These are phyloP conservation scores for Salvelinus fontinalis DNA, from an alignment of 2,113 vertebrate genomes.

Conservation along the genomic window DNA sequence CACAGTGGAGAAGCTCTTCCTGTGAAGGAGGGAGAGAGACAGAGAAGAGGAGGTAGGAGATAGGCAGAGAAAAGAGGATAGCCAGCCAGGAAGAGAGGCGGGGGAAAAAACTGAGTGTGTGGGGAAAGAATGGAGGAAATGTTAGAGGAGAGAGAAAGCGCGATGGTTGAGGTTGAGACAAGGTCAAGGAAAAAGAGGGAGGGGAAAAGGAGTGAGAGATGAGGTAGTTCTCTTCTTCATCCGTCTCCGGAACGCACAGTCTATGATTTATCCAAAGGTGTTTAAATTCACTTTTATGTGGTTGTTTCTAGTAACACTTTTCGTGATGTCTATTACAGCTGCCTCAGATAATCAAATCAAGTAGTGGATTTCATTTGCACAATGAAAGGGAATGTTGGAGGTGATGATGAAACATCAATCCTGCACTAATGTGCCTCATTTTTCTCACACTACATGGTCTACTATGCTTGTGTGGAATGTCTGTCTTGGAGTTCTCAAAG, in stretches of 20 bases:
- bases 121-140: constrained; percentile 25
- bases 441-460: too few species aligned
- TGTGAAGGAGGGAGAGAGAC: constrained; percentile 7
- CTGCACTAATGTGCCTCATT: too few species aligned
- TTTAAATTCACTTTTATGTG: too few species aligned
- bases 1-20: constrained; percentile 40
- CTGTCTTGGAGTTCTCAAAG: constrained; percentile 5
- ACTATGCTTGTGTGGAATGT: background rate
- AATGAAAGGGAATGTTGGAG: too few species aligned
- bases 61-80: constrained; percentile 4
- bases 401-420: too few species aligned
- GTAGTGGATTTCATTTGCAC: too few species aligned
- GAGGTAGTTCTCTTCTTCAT: background rate
- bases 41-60: constrained; percentile 10
- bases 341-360: too few species aligned
- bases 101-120: constrained; percentile 24
- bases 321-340: too few species aligned
- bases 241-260: background rate
- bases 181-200: background rate
- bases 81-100: constrained; percentile 12
- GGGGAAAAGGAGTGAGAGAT: background rate
- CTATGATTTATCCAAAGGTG: too few species aligned
- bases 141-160: too few species aligned
- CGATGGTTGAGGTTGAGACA: constrained; percentile 7
- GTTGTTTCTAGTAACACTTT: too few species aligned